Base-by-base conservation (phyloP, 1,140 invertebrate genomes). In the Fragariocoptes setiger region DNA sequence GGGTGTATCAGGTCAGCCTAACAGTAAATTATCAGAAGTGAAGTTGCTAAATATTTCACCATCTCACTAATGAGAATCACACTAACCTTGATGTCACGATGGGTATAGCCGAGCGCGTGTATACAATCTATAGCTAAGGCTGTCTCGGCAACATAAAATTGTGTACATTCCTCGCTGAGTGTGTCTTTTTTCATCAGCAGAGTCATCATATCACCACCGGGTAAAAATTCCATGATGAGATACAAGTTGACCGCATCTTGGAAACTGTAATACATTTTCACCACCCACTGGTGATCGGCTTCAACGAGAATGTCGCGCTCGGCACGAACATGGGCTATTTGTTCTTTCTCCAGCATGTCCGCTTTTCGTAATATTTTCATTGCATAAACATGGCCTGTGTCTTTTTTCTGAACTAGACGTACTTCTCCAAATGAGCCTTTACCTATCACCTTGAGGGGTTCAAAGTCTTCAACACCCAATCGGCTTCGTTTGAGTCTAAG, bases 51-150 rank as follows among this genome's bases (percentile, higher is more conserved):
- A n/a, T n/a, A n/a, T n/a, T n/a, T n/a, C n/a, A n/a, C n/a, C n/a
- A n/a, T n/a, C n/a, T n/a, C n/a, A n/a, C n/a, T n/a, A n/a, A n/a
- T n/a, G n/a, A n/a, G n/a, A n/a, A n/a, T n/a, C n/a, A n/a, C n/a
- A n/a, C n/a, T n/a, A 54, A 97, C 94, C 62, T 97, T 97, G 90
- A 97, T 97, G 13, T 90, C 90, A 60, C 94, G 97, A 61, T 99
- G 92, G 62, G 99, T 97, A 63, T 97, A 99, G 51, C 86, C 86
- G 48, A 99, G 67, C 58, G 85, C 90, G 62, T 99, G 92, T 63
- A 97, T 99, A 49, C 85, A 94, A 57, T 99, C 86, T 52, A 99
- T 97, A 44, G 92, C 90, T 47, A 95, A 64, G 18, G 88, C 85
- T 22, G 88, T 88, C 65, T 99, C 92, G 0, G 82, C 77, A 44